These are phyloP conservation scores for Malthinus seriepunctatus DNA, from an alignment of 2,888 invertebrate species.

Conservation along the genomic window DNA sequence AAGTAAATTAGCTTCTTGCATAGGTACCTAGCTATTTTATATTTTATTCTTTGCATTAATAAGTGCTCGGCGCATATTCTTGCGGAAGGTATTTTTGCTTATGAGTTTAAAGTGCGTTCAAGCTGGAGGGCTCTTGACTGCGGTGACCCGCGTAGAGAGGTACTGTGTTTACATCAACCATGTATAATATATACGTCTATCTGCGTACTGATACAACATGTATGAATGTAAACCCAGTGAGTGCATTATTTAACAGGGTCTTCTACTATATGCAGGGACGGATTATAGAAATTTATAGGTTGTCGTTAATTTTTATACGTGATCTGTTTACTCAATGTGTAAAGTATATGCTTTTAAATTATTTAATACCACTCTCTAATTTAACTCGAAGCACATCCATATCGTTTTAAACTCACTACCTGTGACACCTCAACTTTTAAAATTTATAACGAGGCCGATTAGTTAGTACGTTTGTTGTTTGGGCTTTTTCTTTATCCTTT, in stretches of 20 bases:
- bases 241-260: conserved; percentile 48
- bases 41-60: conserved; percentile 28
- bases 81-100: conserved; percentile 40
- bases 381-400: too few species aligned
- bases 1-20: conserved; percentile 24
- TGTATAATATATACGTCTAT: conserved; percentile 53
- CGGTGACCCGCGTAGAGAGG: conserved; percentile 40
- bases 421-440: not conserved
- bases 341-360: conserved; percentile 22
- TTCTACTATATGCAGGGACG: conserved; percentile 36
- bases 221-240: conserved; percentile 47
- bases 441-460: not conserved
- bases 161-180: conserved; percentile 47
- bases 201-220: conserved; percentile 52
- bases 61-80: conserved; percentile 27
- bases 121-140: conserved; percentile 38
- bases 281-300: conserved; percentile 41
- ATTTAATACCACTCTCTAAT: too few species aligned
- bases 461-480: not conserved
- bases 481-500: not conserved
- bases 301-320: conserved; percentile 45
- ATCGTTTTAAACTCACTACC: too few species aligned
- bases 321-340: conserved; percentile 37
- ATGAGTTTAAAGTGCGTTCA: conserved; percentile 43
- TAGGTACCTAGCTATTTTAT: conserved; percentile 25